Evolutionary conservation across 2,113 vertebrate species (phyloP).

Genomic region (Bothrops jararaca): DNA sequence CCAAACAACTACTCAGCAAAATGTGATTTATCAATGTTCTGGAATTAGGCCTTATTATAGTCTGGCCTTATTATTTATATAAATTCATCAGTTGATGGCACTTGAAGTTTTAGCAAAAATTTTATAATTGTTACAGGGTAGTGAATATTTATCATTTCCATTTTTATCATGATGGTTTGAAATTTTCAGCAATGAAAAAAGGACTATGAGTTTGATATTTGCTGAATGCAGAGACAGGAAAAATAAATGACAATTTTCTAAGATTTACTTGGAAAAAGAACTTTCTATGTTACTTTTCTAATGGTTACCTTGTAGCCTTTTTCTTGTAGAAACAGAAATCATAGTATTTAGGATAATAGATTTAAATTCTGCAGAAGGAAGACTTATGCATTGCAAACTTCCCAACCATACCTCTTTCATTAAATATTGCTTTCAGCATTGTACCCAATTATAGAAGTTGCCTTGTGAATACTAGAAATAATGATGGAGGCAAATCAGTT

Average conservation of each 20-base stretch:
- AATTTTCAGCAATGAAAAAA: neutral
- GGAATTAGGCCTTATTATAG: neutral
- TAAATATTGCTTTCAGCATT: neutral
- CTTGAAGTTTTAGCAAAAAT: neutral
- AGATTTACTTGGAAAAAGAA: neutral
- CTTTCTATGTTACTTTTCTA: neutral
- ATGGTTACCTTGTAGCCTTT: neutral
- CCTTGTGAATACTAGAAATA: neutral
- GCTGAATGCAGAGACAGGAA: neutral
- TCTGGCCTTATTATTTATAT: neutral
- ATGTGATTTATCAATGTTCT: neutral
- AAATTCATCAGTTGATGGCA: neutral
- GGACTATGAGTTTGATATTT: neutral
- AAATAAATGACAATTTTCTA: neutral
- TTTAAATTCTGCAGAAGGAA: neutral
- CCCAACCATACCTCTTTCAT: neutral
- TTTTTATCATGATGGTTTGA: neutral
- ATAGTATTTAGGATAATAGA: neutral
- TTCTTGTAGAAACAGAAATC: neutral
- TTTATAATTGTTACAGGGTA: neutral
- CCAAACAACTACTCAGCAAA: neutral
- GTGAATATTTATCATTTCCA: neutral
- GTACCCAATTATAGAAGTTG: rapidly evolving
- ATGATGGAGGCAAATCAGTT: neutral
- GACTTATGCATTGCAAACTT: conserved; percentile 2